Percentiles rank a stretch among this genome's conserved stretches.
These are phyloP conservation scores for Entosphenus tridentatus DNA, from an alignment of 2,113 vertebrate species.

Conservation along the genomic window DNA sequence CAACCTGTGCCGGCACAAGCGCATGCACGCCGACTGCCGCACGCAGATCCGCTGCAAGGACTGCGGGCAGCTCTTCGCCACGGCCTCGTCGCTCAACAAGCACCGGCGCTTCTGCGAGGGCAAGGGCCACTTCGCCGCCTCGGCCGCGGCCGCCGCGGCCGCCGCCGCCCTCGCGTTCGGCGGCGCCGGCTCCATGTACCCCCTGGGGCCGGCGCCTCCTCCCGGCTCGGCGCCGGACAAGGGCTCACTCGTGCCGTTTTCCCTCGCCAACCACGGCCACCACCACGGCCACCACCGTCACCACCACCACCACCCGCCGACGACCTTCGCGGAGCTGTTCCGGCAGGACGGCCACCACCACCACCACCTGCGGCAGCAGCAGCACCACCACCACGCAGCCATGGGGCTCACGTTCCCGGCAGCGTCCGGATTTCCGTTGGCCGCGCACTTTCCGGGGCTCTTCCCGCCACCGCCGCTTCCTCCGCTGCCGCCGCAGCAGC, in stretches of 20 bases:
- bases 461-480: slow-evolving; percentile 80
- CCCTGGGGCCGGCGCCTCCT: not conserved
- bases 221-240: not conserved
- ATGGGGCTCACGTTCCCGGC: slow-evolving; percentile 36
- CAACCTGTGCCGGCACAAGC: slow-evolving; percentile 97
- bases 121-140: slow-evolving; percentile 60
- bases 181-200: not conserved
- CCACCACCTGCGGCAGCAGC: not conserved
- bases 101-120: slow-evolving; percentile 99
- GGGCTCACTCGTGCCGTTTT: not conserved
- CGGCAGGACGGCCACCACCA: no score
- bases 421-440: slow-evolving; percentile 32
- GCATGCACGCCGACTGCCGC: slow-evolving; percentile 98
- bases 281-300: not conserved
- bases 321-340: no score
- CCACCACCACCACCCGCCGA: not conserved
- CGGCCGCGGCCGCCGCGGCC: slow-evolving; percentile 12
- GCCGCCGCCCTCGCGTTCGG: no score
- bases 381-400: slow-evolving; percentile 24
- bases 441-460: slow-evolving; percentile 66
- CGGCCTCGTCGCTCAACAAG: slow-evolving; percentile 97
- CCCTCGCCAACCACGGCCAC: not conserved
- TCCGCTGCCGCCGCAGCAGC: slow-evolving; percentile 62
- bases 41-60: slow-evolving; percentile 99
- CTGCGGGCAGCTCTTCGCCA: slow-evolving; percentile 99